A percentile compares a stretch with the other conserved stretches of the same genome.
phyloP scores from a whole-genome alignment of 2,888 invertebrate genomes.

The Bellardia pandia region DNA sequence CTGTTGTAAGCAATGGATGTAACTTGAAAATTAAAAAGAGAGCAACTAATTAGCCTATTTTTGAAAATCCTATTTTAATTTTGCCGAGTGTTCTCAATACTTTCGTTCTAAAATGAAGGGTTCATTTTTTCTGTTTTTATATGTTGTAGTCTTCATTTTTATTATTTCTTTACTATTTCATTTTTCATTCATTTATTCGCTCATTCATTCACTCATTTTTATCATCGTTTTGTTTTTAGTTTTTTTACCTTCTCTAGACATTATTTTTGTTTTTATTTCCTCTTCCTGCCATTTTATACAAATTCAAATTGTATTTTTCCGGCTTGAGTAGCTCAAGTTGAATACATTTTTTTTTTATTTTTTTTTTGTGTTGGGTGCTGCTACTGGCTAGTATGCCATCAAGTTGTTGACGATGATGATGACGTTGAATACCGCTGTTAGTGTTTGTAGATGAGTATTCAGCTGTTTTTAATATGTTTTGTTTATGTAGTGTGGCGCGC shows the following conservation, averaged over 20 bases:
- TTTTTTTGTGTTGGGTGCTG: neutral
- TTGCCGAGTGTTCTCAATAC: slow-evolving; percentile 2
- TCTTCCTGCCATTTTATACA: slow-evolving; percentile 69
- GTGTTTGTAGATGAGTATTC: slow-evolving; percentile 12
- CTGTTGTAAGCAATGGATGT: no score
- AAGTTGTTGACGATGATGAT: slow-evolving; percentile 49
- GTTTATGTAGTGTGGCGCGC: slow-evolving; percentile 59
- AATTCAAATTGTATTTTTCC: slow-evolving; percentile 73
- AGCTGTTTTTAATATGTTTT: slow-evolving; percentile 14
- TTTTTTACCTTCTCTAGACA: slow-evolving; percentile 49
- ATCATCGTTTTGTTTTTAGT: slow-evolving; percentile 36
- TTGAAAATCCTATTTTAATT: slow-evolving; percentile 22
- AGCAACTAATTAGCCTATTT: neutral
- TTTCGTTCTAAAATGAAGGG: slow-evolving; percentile 58
- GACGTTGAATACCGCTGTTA: slow-evolving; percentile 44
- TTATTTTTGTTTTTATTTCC: slow-evolving; percentile 69
- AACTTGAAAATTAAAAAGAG: no score
- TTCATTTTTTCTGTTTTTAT: slow-evolving; percentile 55
- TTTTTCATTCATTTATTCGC: slow-evolving; percentile 58
- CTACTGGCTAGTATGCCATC: slow-evolving; percentile 16
- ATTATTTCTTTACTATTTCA: slow-evolving; percentile 57
- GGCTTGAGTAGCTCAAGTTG: slow-evolving; percentile 71
- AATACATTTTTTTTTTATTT: slow-evolving; percentile 53
- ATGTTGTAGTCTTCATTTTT: slow-evolving; percentile 49
- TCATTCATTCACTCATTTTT: slow-evolving; percentile 46